Conservation (phyloP, 2,797 vertebrate species). For the Myotis daubentonii region DNA sequence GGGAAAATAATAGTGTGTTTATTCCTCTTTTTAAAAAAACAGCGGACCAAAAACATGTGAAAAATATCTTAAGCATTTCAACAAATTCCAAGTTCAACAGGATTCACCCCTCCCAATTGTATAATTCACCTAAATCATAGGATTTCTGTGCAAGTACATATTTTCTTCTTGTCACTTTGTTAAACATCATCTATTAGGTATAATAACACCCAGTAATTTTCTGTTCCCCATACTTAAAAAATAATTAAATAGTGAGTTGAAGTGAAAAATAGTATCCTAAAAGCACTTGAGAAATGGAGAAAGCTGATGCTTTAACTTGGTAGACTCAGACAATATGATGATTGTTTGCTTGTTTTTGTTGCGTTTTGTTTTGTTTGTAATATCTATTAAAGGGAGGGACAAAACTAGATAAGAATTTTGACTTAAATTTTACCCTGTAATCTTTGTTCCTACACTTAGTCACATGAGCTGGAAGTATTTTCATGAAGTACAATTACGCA, state of each 20-base stretch:
- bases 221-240: background rate
- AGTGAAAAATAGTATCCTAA: background rate
- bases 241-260: background rate
- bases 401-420: background rate
- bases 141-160: conserved; percentile 15
- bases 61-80: conserved; percentile 62
- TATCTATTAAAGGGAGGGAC: background rate
- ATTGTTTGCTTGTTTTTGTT: background rate
- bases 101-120: conserved; percentile 31
- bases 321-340: background rate
- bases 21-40: background rate
- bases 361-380: background rate
- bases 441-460: background rate
- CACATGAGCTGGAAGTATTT: background rate
- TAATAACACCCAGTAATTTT: background rate
- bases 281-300: background rate
- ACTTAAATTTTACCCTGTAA: background rate
- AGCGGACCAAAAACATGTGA: conserved; percentile 8
- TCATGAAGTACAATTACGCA: background rate
- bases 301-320: background rate
- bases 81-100: conserved; percentile 55
- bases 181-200: conserved; percentile 33
- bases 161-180: conserved; percentile 48
- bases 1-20: conserved; percentile 1
- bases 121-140: conserved; percentile 51